Evolutionary conservation across 2,113 vertebrate species (phyloP).

Genomic region (human (Homo sapiens)): GRCh38 chr18:1793001-1793500

Average conservation of each 20-base stretch:
- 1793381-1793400: background rate
- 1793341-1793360: background rate
- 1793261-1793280: background rate
- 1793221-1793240: background rate
- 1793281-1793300: background rate
- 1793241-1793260: background rate
- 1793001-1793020: background rate
- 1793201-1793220: no score
- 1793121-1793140: no score
- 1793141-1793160: no score
- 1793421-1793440: background rate
- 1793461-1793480: background rate
- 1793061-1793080: no score
- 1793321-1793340: background rate
- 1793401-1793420: background rate
- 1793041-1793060: background rate
- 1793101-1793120: no score
- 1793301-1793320: background rate
- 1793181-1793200: no score
- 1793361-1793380: background rate
- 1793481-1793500: background rate
- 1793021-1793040: background rate
- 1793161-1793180: no score
- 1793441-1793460: background rate
- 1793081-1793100: no score